These are phyloP conservation scores for Rhynchophorus ferrugineus DNA, from an alignment of 1,140 invertebrate genomes.

Conservation along the genomic window DNA sequence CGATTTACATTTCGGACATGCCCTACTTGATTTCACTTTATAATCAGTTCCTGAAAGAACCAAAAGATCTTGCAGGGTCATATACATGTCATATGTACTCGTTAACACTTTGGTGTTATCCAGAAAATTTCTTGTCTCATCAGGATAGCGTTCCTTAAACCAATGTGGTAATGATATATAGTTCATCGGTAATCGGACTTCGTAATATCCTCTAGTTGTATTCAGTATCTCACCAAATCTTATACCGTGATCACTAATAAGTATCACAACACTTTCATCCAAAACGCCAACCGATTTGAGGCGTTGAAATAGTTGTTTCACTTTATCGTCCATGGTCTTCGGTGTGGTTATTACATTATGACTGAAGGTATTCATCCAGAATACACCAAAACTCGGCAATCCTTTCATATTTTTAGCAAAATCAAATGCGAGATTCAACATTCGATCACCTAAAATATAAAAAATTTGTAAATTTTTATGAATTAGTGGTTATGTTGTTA, in stretches of 20 bases:
- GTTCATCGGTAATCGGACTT: conserved; percentile 75
- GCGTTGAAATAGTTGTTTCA: conserved; percentile 46
- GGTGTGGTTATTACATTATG: conserved; percentile 57
- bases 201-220: conserved; percentile 70
- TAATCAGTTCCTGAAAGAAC: conserved; percentile 41
- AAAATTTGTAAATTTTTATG: conserved; percentile 36
- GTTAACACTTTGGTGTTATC: conserved; percentile 59
- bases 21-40: conserved; percentile 39
- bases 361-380: conserved; percentile 62
- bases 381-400: conserved; percentile 57
- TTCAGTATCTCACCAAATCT: conserved; percentile 66
- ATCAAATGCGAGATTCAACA: conserved; percentile 52
- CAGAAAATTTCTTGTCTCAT: conserved; percentile 52
- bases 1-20: conserved; percentile 58
- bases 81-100: conserved; percentile 68
- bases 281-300: conserved; percentile 38
- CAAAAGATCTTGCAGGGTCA: conserved; percentile 48
- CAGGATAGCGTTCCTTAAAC: conserved; percentile 51
- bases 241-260: conserved; percentile 82
- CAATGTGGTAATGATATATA: conserved; percentile 62
- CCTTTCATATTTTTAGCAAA: conserved; percentile 52
- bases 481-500: too few species aligned
- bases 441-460: conserved; percentile 48
- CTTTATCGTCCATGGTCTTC: conserved; percentile 48
- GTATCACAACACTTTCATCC: conserved; percentile 55